Evolutionary conservation across 2,113 vertebrate genomes (phyloP).

Genomic region (Elgaria multicarinata): DNA sequence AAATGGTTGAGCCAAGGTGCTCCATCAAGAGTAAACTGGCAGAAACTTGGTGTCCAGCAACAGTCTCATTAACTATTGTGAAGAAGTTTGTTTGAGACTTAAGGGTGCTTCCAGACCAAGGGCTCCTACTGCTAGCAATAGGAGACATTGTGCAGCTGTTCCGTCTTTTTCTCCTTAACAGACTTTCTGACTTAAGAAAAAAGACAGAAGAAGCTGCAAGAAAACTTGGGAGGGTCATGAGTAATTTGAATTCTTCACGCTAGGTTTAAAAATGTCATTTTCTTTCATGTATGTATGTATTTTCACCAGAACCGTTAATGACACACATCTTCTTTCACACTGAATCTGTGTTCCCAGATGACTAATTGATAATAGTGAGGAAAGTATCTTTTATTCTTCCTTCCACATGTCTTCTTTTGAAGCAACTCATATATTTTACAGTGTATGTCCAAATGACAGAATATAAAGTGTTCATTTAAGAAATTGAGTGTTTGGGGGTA

Average conservation of each 20-base stretch:
- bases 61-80: neutral
- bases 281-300: neutral
- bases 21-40: no score
- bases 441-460: neutral
- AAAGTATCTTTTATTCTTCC: neutral
- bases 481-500: neutral
- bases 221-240: no score
- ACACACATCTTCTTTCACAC: neutral
- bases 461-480: neutral
- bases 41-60: no score
- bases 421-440: neutral
- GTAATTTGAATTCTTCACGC: neutral
- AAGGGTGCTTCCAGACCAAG: no score
- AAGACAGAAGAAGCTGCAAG: no score
- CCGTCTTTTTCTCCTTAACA: no score
- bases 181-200: no score
- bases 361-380: neutral
- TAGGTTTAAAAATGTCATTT: neutral
- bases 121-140: no score
- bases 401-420: neutral
- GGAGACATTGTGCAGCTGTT: no score
- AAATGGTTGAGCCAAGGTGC: no score
- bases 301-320: neutral
- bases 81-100: neutral
- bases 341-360: neutral